phyloP scores from a whole-genome alignment of 2,888 invertebrate genomes.

The Philereme vetulata region DNA sequence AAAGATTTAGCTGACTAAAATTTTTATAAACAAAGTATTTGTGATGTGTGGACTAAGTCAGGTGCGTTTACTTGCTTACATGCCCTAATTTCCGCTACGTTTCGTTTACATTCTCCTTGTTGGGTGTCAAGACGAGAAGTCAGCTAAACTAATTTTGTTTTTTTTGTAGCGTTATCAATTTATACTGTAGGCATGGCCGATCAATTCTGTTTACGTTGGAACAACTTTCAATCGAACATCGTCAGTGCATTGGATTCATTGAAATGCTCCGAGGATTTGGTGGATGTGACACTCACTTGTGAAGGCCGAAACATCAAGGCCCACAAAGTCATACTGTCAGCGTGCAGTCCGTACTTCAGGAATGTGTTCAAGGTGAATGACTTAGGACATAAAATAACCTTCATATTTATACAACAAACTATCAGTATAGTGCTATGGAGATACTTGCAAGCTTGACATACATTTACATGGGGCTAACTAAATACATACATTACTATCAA shows the following conservation, averaged over 20 bases:
- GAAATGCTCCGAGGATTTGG: constrained; percentile 87
- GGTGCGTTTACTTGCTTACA: constrained; percentile 45
- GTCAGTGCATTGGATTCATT: constrained; percentile 88
- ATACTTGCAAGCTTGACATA: constrained; percentile 38
- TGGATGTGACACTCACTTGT: constrained; percentile 89
- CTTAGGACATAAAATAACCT: constrained; percentile 78
- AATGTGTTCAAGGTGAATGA: constrained; percentile 88
- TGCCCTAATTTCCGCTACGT: constrained; percentile 25
- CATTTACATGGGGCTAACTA: constrained; percentile 27
- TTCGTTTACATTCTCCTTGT: constrained; percentile 39
- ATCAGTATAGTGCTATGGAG: constrained; percentile 37
- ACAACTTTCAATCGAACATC: constrained; percentile 88
- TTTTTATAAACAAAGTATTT: constrained; percentile 43
- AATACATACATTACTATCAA: not conserved
- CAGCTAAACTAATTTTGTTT: constrained; percentile 52
- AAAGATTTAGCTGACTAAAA: constrained; percentile 45
- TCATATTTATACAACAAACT: constrained; percentile 62
- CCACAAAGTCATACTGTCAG: constrained; percentile 89
- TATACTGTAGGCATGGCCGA: constrained; percentile 80
- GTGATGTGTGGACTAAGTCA: constrained; percentile 54
- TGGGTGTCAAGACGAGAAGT: constrained; percentile 53
- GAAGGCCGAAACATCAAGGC: constrained; percentile 89
- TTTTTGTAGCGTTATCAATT: constrained; percentile 58
- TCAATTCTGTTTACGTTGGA: constrained; percentile 90
- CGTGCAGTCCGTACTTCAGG: constrained; percentile 90